Percentiles rank a stretch among this genome's conserved stretches.
Conservation (phyloP, 2,113 vertebrate genomes). For the Phrynosoma blainvillii region DNA sequence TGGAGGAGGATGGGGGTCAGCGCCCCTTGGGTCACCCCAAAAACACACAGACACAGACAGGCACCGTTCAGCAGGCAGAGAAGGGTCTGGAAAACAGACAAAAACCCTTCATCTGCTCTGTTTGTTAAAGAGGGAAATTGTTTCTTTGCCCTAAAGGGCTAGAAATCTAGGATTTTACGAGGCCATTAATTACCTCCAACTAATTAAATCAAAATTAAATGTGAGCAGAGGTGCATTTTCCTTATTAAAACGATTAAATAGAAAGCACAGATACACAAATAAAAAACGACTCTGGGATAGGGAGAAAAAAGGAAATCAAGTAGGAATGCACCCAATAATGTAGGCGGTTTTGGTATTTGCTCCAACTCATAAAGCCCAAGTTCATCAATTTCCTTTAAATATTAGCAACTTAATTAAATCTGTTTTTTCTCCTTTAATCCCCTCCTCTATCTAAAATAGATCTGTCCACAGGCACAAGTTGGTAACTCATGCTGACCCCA, state of each 20-base stretch:
- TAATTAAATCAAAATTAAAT: slow-evolving; percentile 84
- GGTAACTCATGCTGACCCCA: slow-evolving; percentile 82
- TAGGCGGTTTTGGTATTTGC: slow-evolving; percentile 60
- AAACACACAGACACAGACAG: too few species aligned
- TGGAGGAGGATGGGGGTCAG: too few species aligned
- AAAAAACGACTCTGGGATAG: slow-evolving; percentile 66
- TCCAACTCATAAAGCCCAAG: slow-evolving; percentile 74
- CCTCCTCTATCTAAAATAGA: slow-evolving; percentile 86
- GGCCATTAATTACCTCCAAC: slow-evolving; percentile 76
- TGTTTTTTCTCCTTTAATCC: slow-evolving; percentile 80
- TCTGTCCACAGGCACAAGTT: slow-evolving; percentile 81
- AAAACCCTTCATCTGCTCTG: background rate
- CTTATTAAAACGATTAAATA: slow-evolving; percentile 79
- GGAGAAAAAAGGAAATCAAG: slow-evolving; percentile 75
- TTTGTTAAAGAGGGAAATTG: slow-evolving; percentile 30
- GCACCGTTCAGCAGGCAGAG: background rate
- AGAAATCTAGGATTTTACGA: slow-evolving; percentile 64
- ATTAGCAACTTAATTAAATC: slow-evolving; percentile 89
- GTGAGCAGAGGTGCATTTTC: slow-evolving; percentile 75
- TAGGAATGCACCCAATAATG: slow-evolving; percentile 66
- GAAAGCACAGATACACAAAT: slow-evolving; percentile 75
- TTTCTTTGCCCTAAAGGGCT: slow-evolving; percentile 57
- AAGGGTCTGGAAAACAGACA: background rate
- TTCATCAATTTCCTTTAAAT: slow-evolving; percentile 88
- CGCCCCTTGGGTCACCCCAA: too few species aligned